Evolutionary conservation across 2,888 invertebrate genomes (phyloP).

Genomic region (Disparrhopalites patrizii): DNA sequence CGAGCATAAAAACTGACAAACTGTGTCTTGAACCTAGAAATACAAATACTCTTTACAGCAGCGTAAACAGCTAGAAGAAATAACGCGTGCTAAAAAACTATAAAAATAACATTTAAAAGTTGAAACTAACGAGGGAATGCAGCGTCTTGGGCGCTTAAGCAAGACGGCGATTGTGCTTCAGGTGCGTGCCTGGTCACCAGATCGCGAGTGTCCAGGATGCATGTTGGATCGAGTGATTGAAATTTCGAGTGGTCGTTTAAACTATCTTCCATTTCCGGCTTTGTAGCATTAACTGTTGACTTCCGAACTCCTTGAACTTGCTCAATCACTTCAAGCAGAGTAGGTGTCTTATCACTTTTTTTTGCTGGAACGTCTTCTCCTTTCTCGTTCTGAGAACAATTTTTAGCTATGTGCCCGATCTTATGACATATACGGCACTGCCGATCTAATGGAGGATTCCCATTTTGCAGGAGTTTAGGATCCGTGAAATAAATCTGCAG

Average conservation of each 20-base stretch:
- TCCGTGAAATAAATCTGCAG: conserved; percentile 48
- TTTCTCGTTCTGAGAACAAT: conserved; percentile 51
- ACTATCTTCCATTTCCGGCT: not conserved
- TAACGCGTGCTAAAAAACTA: too few relatives aligned
- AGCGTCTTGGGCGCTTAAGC: too few relatives aligned
- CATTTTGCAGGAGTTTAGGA: conserved; percentile 52
- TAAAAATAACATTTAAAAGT: too few relatives aligned
- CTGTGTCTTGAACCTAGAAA: too few relatives aligned
- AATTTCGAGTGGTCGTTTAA: too few relatives aligned
- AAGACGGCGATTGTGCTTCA: too few relatives aligned
- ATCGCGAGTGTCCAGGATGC: too few relatives aligned
- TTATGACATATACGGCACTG: conserved; percentile 57
- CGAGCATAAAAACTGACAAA: too few relatives aligned
- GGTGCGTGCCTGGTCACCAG: too few relatives aligned
- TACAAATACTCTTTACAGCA: too few relatives aligned
- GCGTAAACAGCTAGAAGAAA: too few relatives aligned
- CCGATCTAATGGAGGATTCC: conserved; percentile 56
- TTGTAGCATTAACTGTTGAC: not conserved
- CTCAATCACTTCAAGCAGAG: conserved; percentile 5
- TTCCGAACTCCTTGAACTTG: not conserved
- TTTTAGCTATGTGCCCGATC: conserved; percentile 57
- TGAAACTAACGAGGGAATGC: conserved; percentile 7
- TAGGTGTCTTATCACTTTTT: conserved; percentile 9
- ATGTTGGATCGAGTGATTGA: too few relatives aligned
- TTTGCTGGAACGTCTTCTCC: conserved; percentile 9